These are phyloP conservation scores for Phylloscopus trochilus DNA, from an alignment of 2,113 vertebrate genomes.

Conservation along the genomic window DNA sequence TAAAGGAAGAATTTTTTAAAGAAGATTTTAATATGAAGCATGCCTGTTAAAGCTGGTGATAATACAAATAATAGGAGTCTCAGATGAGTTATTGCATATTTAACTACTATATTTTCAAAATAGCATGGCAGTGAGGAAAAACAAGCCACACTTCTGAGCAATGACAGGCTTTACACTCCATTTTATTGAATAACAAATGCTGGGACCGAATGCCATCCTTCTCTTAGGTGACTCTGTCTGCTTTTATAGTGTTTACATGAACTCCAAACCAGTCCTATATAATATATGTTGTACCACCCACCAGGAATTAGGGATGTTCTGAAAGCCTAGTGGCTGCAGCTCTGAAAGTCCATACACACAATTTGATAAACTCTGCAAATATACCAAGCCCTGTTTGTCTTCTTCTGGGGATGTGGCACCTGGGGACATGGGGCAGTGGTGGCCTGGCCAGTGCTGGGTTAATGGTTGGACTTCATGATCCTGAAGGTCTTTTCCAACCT, in stretches of 20 bases:
- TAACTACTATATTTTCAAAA: neutral
- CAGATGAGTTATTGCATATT: neutral
- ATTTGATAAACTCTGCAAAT: neutral
- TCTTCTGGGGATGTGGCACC: neutral
- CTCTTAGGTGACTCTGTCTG: neutral
- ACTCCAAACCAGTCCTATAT: neutral
- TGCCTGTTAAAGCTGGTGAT: neutral
- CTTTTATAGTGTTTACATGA: neutral
- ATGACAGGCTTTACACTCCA: neutral
- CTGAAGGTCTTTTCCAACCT: neutral
- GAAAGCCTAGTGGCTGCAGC: neutral
- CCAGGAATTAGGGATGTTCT: neutral
- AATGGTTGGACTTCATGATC: neutral
- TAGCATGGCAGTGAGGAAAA: neutral
- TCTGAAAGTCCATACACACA: neutral
- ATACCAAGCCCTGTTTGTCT: neutral
- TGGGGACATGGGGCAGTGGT: neutral
- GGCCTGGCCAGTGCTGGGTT: neutral
- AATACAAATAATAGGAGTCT: neutral
- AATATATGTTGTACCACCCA: neutral
- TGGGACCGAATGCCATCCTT: neutral
- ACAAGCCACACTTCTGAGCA: neutral
- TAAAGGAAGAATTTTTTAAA: neutral
- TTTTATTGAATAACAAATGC: neutral
- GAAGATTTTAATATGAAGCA: neutral